Evolutionary conservation across 2,113 vertebrate genomes (phyloP), one percentile per base, ranked within the genome.

Genomic region (Hassar affinis): DNA sequence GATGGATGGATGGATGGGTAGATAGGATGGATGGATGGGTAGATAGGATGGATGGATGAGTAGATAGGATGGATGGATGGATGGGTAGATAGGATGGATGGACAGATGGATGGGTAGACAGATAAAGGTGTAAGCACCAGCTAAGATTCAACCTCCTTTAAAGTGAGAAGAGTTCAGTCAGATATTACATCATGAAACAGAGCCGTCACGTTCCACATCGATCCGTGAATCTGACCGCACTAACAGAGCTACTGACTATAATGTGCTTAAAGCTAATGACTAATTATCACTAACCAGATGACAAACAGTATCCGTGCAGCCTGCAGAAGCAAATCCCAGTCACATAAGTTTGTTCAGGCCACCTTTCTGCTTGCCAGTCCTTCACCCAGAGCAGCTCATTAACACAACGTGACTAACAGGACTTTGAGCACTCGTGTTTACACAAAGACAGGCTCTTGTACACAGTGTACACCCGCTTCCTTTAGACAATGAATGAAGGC

Each of bases 371-470:
- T 2, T 22, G 66, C 30, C 52, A 25, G 66, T 38, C 51, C 33
- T 45, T 81, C 64, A 1, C 51, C n/a, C 68, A 33, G 79, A 81
- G 68, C 66, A 27, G 80, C 66, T 47, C 57, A 49, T 27, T 62
- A 64, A 33, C 30, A 38, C 56, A 17, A 22, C n/a, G 72, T 42
- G 64, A 45, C 64, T 17, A 66, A 57, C n/a, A 22, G 49, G 49
- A 86, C 59, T 66, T 86, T 72, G 22, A 78, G 66, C 82, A 47
- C 66, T 56, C 11, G 38, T 66, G 78, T 83, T 83, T 80, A 74
- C 49, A 83, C 54, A 75, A 72, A 56, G 57, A 83, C 8, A 6
- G 22, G 33, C 27, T 42, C 56, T 47, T 74, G n/a, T n/a, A n/a
- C n/a, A 54, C 15, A 35, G 42, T 59, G 15, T 6, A 81, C 75